These are phyloP conservation scores for Limnodromus scolopaceus DNA, from an alignment of 2,797 vertebrate species.

Conservation along the genomic window DNA sequence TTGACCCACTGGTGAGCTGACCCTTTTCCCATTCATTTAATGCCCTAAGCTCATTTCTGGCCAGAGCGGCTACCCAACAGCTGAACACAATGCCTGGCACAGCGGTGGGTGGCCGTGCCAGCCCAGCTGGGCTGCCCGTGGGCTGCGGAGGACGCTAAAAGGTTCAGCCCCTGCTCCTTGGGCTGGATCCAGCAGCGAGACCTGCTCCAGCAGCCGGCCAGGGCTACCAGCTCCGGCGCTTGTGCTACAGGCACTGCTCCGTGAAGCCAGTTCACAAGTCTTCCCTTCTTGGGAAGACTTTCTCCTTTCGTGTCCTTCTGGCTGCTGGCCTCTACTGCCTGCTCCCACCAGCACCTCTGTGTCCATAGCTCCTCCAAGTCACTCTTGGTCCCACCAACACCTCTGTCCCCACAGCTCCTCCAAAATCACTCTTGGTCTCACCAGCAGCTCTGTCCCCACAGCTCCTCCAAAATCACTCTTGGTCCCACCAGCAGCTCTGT, in stretches of 20 bases:
- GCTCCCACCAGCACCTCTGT: not conserved
- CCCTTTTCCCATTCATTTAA: not conserved
- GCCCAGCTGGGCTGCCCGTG: not conserved
- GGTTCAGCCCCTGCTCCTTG: not conserved
- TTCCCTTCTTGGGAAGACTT: not conserved
- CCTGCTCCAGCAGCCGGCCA: not conserved
- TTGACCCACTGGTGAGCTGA: conserved; percentile 34
- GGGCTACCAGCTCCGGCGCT: fast-evolving
- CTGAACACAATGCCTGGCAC: not conserved
- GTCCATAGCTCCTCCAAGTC: not conserved
- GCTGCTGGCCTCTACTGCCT: not conserved
- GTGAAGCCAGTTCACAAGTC: fast-evolving
- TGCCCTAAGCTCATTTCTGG: not conserved
- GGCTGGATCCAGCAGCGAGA: not conserved
- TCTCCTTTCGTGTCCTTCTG: not conserved
- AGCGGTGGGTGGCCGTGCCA: not conserved
- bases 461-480: too few relatives aligned
- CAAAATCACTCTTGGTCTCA: not conserved
- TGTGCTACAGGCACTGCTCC: fast-evolving
- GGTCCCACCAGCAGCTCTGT: not conserved
- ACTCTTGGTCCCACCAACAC: not conserved
- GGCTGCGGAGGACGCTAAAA: not conserved
- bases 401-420: not conserved
- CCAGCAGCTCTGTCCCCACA: not conserved
- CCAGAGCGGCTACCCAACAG: not conserved